A percentile compares a stretch with the other conserved stretches of the same genome.
phyloP scores from a whole-genome alignment of 2,113 vertebrate species.

The Cyphomyrus discorhynchus region DNA sequence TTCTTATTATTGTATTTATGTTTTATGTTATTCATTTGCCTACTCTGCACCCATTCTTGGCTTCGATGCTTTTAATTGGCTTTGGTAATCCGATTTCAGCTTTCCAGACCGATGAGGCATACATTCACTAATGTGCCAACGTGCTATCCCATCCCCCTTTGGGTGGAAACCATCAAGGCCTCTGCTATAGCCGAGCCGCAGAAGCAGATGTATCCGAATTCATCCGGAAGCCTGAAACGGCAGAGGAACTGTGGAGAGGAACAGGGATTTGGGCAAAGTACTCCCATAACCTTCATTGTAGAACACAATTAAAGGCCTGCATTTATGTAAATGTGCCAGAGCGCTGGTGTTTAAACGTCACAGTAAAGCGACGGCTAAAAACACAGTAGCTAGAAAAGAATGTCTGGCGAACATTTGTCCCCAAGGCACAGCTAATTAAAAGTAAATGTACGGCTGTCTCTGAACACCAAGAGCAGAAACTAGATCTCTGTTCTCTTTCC shows the following conservation, averaged over 20 bases:
- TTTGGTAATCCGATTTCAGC: background rate
- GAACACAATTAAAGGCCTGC: constrained; percentile 1
- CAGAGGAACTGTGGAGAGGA: background rate
- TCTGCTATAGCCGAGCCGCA: background rate
- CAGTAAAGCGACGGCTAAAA: background rate
- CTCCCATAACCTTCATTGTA: background rate
- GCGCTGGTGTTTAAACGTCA: background rate
- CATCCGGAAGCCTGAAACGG: background rate
- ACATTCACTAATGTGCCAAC: background rate
- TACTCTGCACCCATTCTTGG: background rate
- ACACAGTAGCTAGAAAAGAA: background rate
- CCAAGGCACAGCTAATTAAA: background rate
- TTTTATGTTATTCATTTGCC: background rate
- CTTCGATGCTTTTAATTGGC: background rate
- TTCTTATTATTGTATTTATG: background rate
- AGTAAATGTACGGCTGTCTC: background rate
- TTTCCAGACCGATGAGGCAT: background rate
- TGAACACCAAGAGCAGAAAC: background rate
- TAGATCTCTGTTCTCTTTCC: background rate
- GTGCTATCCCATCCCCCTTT: background rate
- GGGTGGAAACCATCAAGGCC: background rate
- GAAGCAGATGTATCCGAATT: no score
- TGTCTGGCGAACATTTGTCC: background rate
- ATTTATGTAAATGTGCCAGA: background rate
- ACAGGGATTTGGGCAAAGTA: background rate